Percentiles rank a stretch among this genome's conserved stretches.
Evolutionary conservation across 30 jellyfish, hydroid and myxozoan species (phyloP).

Genomic region (Catostylus mosaicus): DNA sequence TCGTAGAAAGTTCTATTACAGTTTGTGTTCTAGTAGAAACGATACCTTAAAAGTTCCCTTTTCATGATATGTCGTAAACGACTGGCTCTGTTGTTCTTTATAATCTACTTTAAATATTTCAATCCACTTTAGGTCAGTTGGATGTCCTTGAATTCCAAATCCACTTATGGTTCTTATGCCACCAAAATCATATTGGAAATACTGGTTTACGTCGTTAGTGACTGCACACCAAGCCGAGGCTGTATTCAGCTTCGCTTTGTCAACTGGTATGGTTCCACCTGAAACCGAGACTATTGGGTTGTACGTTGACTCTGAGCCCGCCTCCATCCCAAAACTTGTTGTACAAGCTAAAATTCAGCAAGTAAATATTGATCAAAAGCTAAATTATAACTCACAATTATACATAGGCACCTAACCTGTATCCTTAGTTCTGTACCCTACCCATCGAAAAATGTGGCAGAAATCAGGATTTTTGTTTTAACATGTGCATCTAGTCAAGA

Average conservation of each 20-base stretch:
- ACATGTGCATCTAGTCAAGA: no score
- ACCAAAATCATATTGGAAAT: slow-evolving; percentile 47
- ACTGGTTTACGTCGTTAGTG: not conserved
- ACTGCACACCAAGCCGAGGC: slow-evolving; percentile 54
- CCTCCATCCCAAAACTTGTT: slow-evolving; percentile 60
- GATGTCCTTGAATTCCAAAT: slow-evolving; percentile 66
- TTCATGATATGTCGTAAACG: slow-evolving; percentile 47
- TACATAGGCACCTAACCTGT: no score
- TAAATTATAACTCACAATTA: no score
- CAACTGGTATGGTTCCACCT: slow-evolving; percentile 41
- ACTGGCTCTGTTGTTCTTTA: slow-evolving; percentile 7
- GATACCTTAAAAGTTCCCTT: slow-evolving; percentile 42
- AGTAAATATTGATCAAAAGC: no score
- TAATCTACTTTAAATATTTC: slow-evolving; percentile 37
- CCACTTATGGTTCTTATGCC: slow-evolving; percentile 46
- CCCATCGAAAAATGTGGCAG: no score
- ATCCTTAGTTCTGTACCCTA: no score
- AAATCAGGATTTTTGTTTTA: no score
- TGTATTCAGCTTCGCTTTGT: slow-evolving; percentile 28
- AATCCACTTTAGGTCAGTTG: slow-evolving; percentile 43
- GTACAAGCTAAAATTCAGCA: slow-evolving; percentile 26
- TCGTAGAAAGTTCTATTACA: no score
- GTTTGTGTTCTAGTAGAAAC: no score
- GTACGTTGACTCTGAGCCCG: slow-evolving; percentile 31
- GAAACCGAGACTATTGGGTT: slow-evolving; percentile 46